phyloP scores from a whole-genome alignment of 2,888 invertebrate genomes.

The Dendrolimus pini region DNA sequence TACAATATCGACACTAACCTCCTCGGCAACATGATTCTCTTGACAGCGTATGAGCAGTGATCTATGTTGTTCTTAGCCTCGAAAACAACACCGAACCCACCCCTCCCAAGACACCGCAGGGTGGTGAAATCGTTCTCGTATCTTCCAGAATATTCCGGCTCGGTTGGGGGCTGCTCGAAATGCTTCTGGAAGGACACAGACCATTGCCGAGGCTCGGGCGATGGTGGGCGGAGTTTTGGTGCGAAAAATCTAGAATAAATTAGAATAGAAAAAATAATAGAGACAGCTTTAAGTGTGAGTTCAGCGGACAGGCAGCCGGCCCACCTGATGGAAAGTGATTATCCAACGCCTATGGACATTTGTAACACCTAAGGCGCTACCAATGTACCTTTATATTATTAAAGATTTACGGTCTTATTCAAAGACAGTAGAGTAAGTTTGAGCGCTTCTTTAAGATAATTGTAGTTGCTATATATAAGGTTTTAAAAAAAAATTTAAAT shows the following conservation, averaged over 20 bases:
- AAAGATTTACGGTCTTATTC: too few relatives aligned
- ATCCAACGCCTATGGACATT: too few relatives aligned
- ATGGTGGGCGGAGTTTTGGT: slow-evolving; percentile 31
- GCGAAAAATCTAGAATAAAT: slow-evolving; percentile 34
- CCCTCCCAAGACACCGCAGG: slow-evolving; percentile 87
- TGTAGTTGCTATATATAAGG: too few relatives aligned
- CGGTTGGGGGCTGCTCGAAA: slow-evolving; percentile 30
- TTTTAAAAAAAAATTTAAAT: too few relatives aligned
- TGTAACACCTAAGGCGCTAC: too few relatives aligned
- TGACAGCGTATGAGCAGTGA: slow-evolving; percentile 95
- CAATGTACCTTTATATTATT: too few relatives aligned
- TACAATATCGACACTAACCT: slow-evolving; percentile 55
- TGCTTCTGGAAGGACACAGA: slow-evolving; percentile 25
- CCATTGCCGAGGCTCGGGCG: slow-evolving; percentile 31
- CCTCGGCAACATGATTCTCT: slow-evolving; percentile 91
- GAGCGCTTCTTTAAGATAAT: too few relatives aligned
- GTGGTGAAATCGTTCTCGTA: slow-evolving; percentile 92
- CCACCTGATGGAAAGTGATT: too few relatives aligned
- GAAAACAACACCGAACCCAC: slow-evolving; percentile 98
- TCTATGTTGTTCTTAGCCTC: slow-evolving; percentile 96
- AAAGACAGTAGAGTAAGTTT: too few relatives aligned
- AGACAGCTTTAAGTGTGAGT: too few relatives aligned
- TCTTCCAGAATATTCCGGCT: slow-evolving; percentile 70
- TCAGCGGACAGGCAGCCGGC: too few relatives aligned
- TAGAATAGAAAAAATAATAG: too few relatives aligned